Evolutionary conservation across 1,140 invertebrate species (phyloP), one percentile per base, ranked within the genome.

Genomic region (Hyposmocoma kahamanoa): DNA sequence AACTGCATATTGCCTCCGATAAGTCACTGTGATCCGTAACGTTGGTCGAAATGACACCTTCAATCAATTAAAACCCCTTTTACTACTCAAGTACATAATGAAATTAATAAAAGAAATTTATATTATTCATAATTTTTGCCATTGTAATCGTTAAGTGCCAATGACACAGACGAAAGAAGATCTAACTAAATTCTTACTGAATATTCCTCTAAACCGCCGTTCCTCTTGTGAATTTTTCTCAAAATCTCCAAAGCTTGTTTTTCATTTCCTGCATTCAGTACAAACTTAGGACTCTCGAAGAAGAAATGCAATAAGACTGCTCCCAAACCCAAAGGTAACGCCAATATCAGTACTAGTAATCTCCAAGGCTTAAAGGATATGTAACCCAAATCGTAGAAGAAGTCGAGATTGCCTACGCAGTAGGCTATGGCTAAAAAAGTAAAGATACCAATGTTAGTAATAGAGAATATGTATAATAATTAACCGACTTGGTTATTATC

Each of bases 211-310:
- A 84, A 83, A 18, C 84, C 81, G n/a, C 76, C 83, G 53, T 87
- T 88, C 13, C 83, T 59, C 0, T 61, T 44, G 46, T 87, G 87
- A 28, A 89, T 87, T 39, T 57, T 63, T 28, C 69, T 63, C 34
- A 88, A 75, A 5, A 89, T 66, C 5, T 73, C 68, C 1, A 89
- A 53, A 5, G 88, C 79, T 52, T 89, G 80, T 2, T 82, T 61
- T 15, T 83, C 56, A 15, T 78, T 66, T 63, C 88, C 87, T 62
- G 75, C 76, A n/a, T 75, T 55, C 1, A 91, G 69, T 0, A 90
- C 70, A 63, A 87, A 92, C 57, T 91, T 90, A 0, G 91, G 91
- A 67, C 90, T 91, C 59, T 92, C 91, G 0, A 90, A 90, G 53
- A 91, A 88, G 18, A 86, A 76, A 4, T 86, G 67, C 22, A 92